phyloP scores from a whole-genome alignment of 2,113 vertebrate genomes.

The Ochotona princeps region DNA sequence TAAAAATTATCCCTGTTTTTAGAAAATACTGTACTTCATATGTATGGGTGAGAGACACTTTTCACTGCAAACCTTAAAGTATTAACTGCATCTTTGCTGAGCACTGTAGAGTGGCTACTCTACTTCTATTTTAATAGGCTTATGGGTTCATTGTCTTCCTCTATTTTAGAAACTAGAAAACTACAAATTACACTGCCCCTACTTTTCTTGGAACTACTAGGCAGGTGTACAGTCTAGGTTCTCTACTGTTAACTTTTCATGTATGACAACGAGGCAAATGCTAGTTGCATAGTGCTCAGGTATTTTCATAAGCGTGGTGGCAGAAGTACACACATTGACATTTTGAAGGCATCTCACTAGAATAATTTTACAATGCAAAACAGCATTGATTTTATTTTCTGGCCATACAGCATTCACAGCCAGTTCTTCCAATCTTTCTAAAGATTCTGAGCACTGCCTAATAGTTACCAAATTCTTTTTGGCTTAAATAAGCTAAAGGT shows the following conservation, averaged over 20 bases:
- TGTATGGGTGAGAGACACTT: not conserved
- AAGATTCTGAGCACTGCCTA: no score
- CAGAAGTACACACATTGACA: no score
- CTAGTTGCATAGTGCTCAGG: not conserved
- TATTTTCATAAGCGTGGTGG: no score
- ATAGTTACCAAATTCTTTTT: no score
- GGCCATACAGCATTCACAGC: no score
- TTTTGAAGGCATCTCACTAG: no score
- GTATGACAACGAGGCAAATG: not conserved
- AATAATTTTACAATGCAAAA: no score
- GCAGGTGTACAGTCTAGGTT: not conserved
- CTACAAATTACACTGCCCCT: not conserved
- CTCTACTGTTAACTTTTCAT: not conserved
- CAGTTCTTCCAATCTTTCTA: no score
- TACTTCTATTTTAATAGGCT: not conserved
- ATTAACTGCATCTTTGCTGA: not conserved
- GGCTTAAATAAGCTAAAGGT: not conserved
- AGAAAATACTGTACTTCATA: not conserved
- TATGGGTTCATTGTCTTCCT: not conserved
- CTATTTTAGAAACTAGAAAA: slow-evolving; percentile 6
- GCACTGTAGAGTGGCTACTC: not conserved
- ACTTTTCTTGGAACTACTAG: not conserved
- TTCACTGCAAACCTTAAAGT: not conserved
- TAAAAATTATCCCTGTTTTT: not conserved
- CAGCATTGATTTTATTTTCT: no score